Evolutionary conservation across 2,113 vertebrate genomes (phyloP), one percentile per base, ranked within the genome.

Genomic region (Austrofundulus limnaeus): DNA sequence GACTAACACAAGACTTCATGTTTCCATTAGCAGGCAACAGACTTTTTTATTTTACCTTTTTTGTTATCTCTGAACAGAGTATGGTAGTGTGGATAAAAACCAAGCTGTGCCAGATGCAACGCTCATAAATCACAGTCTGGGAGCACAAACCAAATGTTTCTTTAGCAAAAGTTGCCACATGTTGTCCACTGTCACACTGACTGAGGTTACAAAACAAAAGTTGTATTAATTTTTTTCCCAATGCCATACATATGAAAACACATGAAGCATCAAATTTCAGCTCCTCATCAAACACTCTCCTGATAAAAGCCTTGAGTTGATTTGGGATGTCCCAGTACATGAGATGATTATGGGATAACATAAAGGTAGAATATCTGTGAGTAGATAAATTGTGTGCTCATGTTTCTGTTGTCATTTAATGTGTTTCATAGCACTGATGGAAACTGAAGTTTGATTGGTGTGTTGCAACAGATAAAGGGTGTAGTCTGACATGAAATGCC

Each of bases 11-110:
- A n/a, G 10, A 47, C 55, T 70, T 69, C 41, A 21, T 56, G 52
- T 81, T 85, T 78, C 77, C 31, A 84, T 86, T 83, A 75, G 41
- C 56, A 24, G 31, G 13, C 63, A 67, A 16, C 57, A 51, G 31
- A 64, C 42, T 42, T 19, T 17, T 61, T 39, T 63, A 1, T 31
- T 51, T 17, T 17, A 16, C 9, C 21, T n/a, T 65, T 60, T 74
- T 11, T 21, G 16, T 73, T 42, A 13, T 24, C 45, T 53, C 52
- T 25, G 66, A 75, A 46, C n/a, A 28, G 28, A 75, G 61, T 62
- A 34, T 34, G 31, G n/a, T 1, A 20, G n/a, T 7, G 15, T 21
- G 19, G 43, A 14, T 34, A 34, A 21, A 39, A 31, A 38, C 41
- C 15, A 43, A 43, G 37, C 56, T 48, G 0, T 43, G 17, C 19